Conservation (phyloP, 2,113 vertebrate genomes). For the Aepyceros melampus region DNA sequence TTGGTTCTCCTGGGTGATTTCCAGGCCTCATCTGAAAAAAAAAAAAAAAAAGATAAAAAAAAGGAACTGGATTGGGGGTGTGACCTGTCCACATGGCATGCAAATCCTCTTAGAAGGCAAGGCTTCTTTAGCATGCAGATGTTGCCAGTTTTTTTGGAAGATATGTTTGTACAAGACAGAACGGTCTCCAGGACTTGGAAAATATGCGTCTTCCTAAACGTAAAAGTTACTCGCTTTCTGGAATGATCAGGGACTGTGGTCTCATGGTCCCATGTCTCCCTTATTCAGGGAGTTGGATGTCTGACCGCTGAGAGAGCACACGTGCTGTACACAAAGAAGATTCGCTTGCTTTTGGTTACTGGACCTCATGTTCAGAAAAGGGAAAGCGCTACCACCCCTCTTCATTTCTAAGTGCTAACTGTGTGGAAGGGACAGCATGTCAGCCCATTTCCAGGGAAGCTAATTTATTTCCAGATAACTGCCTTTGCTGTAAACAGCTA, state of each 20-base stretch:
- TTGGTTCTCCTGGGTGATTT: neutral
- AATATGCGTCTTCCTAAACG: neutral
- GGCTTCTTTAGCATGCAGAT: neutral
- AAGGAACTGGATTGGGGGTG: rapidly evolving
- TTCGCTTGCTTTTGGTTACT: neutral
- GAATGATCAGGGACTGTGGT: neutral
- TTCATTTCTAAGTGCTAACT: neutral
- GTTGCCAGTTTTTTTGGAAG: neutral
- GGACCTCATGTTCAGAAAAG: neutral
- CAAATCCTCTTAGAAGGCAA: neutral
- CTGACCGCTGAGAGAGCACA: neutral
- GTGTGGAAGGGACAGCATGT: neutral
- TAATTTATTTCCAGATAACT: neutral
- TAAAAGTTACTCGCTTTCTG: neutral
- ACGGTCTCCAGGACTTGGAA: neutral
- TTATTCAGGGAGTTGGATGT: neutral
- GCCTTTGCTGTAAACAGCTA: neutral
- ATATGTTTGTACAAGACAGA: neutral
- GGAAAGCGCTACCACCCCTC: neutral
- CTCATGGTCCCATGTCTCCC: neutral
- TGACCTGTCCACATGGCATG: neutral
- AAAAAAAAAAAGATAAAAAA: neutral
- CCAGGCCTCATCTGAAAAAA: neutral
- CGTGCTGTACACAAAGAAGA: too few relatives aligned
- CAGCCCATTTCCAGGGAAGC: neutral